phyloP scores from a whole-genome alignment of 1,140 invertebrate species.

The Anoplophora glabripennis region DNA sequence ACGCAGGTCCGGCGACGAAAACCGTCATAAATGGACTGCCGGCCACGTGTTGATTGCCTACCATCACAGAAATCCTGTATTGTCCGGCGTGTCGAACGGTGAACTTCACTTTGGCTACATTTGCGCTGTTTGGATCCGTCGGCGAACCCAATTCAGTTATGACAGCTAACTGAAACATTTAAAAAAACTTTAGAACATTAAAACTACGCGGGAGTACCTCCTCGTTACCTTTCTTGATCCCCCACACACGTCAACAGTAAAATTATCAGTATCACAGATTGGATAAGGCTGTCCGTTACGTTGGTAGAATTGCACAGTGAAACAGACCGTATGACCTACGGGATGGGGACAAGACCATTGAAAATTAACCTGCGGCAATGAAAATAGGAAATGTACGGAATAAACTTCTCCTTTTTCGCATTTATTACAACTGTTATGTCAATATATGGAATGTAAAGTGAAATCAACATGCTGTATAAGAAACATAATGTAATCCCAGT shows the following conservation, averaged over 20 bases:
- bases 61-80: conserved; percentile 81
- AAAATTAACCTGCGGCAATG: conserved; percentile 58
- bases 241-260: conserved; percentile 81
- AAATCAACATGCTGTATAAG: too few relatives aligned
- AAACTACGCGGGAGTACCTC: background rate
- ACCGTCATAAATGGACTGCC: conserved; percentile 60
- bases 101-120: conserved; percentile 85
- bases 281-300: conserved; percentile 90
- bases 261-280: conserved; percentile 85
- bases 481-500: too few relatives aligned
- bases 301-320: conserved; percentile 86
- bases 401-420: too few relatives aligned
- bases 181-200: background rate
- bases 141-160: conserved; percentile 85
- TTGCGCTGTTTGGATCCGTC: conserved; percentile 75
- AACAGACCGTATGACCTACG: conserved; percentile 87
- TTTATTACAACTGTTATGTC: too few relatives aligned
- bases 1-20: conserved; percentile 70
- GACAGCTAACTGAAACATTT: conserved; percentile 59
- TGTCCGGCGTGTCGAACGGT: conserved; percentile 85
- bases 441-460: too few relatives aligned
- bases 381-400: background rate
- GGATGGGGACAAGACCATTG: conserved; percentile 82
- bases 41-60: conserved; percentile 63
- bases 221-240: conserved; percentile 74